Conservation (phyloP, 2,888 invertebrate genomes). For the Apantesis nais region DNA sequence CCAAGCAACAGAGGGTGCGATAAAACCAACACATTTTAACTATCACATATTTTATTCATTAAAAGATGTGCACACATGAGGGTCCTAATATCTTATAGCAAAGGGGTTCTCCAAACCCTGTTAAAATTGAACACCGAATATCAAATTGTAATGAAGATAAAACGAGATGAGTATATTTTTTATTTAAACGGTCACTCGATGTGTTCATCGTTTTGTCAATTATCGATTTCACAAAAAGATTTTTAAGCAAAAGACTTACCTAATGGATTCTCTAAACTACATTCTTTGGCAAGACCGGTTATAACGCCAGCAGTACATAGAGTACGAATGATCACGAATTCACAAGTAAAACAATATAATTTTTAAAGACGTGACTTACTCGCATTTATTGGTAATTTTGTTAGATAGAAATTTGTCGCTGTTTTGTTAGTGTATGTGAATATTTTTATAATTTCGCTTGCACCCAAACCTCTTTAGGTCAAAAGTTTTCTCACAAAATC, state of each 20-base stretch:
- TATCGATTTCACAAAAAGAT: conserved; percentile 11
- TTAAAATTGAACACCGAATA: conserved; percentile 30
- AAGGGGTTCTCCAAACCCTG: conserved; percentile 59
- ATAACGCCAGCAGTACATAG: neutral
- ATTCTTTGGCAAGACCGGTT: neutral
- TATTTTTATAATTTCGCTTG: no score
- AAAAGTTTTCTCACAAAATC: no score
- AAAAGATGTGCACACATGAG: conserved; percentile 63
- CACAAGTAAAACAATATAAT: neutral
- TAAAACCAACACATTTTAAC: conserved; percentile 55
- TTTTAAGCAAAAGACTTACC: neutral
- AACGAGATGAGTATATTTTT: neutral
- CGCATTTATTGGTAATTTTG: neutral
- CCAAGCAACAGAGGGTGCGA: conserved; percentile 49
- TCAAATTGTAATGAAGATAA: conserved; percentile 10
- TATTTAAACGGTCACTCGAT: neutral
- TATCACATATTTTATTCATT: conserved; percentile 77
- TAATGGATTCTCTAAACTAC: neutral
- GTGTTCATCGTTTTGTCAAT: neutral
- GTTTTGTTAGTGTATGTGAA: no score
- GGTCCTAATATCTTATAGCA: conserved; percentile 59
- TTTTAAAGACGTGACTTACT: neutral
- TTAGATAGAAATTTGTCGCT: neutral
- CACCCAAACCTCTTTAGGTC: no score
- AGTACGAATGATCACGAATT: neutral